phyloP scores from a whole-genome alignment of 1,140 invertebrate genomes.

The Sarcophaga bullata region DNA sequence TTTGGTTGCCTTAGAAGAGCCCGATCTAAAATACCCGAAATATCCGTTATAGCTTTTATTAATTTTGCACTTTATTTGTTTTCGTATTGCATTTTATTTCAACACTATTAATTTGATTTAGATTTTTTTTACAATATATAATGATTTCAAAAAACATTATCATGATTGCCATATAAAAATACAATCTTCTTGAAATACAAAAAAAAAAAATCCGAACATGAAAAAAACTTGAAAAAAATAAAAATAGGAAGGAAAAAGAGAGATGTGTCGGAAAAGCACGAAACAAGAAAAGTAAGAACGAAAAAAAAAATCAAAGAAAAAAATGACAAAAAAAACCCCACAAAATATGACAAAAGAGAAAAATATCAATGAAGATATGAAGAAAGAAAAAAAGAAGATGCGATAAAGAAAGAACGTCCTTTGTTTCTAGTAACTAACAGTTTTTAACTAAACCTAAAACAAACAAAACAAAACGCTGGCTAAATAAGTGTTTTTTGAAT shows the following conservation, averaged over 20 bases:
- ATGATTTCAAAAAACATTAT: slow-evolving; percentile 66
- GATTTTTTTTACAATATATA: slow-evolving; percentile 61
- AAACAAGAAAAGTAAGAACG: slow-evolving; percentile 22
- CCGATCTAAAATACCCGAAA: not conserved
- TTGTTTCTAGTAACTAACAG: not conserved
- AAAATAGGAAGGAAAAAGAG: slow-evolving; percentile 7
- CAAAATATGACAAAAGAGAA: slow-evolving; percentile 39
- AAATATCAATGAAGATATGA: slow-evolving; percentile 10
- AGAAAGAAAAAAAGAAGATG: slow-evolving; percentile 23
- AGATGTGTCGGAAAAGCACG: slow-evolving; percentile 37
- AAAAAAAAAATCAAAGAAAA: slow-evolving; percentile 16
- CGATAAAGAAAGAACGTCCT: slow-evolving; percentile 10
- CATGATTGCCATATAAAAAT: slow-evolving; percentile 59
- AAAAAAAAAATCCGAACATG: slow-evolving; percentile 45
- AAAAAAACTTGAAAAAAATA: slow-evolving; percentile 25
- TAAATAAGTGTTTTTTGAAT: slow-evolving; percentile 41
- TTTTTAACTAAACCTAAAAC: slow-evolving; percentile 8
- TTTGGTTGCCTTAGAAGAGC: not conserved
- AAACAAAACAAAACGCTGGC: slow-evolving; percentile 12
- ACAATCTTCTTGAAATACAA: slow-evolving; percentile 49
- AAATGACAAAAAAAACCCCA: slow-evolving; percentile 19
- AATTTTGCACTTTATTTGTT: slow-evolving; percentile 33
- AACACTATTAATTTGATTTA: slow-evolving; percentile 65
- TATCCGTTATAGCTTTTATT: not conserved
- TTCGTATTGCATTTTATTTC: slow-evolving; percentile 49